Conservation (phyloP, 2,797 vertebrate genomes). For the Crenuchus spilurus region DNA sequence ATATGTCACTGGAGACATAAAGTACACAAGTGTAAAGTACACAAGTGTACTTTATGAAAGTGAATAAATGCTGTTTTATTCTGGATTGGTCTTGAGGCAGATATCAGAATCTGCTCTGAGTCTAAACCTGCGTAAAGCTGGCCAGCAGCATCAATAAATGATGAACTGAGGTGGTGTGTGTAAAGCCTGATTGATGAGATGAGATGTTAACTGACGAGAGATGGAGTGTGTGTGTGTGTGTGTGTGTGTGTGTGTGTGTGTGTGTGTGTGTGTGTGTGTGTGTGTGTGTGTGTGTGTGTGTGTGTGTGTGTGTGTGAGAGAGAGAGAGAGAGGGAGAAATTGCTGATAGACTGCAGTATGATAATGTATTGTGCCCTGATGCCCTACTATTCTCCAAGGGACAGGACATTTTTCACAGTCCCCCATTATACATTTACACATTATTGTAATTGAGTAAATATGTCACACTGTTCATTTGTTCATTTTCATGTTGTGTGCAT, state of each 20-base stretch:
- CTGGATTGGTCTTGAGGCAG: slow-evolving; percentile 9
- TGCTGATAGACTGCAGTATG: slow-evolving; percentile 42
- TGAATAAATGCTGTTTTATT: slow-evolving; percentile 9
- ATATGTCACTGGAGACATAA: background rate
- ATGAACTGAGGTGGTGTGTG: slow-evolving; percentile 40
- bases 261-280: background rate
- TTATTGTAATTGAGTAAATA: slow-evolving; percentile 30
- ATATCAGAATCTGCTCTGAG: background rate
- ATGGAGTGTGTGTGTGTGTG: background rate
- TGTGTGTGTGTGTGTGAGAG: background rate
- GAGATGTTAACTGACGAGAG: slow-evolving; percentile 22
- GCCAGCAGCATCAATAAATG: slow-evolving; percentile 35
- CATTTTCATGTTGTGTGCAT: background rate
- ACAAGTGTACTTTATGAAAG: slow-evolving; percentile 11
- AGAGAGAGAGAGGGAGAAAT: background rate
- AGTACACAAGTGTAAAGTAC: background rate
- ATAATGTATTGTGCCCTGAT: slow-evolving; percentile 30
- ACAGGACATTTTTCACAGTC: slow-evolving; percentile 16
- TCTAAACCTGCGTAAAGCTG: slow-evolving; percentile 28
- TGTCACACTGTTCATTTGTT: slow-evolving; percentile 9
- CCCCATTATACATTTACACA: slow-evolving; percentile 32
- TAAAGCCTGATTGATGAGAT: slow-evolving; percentile 39
- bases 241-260: background rate
- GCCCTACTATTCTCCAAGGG: slow-evolving; percentile 21
- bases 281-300: background rate